Conservation (phyloP, 2,113 vertebrate species). For the Calonectris borealis region DNA sequence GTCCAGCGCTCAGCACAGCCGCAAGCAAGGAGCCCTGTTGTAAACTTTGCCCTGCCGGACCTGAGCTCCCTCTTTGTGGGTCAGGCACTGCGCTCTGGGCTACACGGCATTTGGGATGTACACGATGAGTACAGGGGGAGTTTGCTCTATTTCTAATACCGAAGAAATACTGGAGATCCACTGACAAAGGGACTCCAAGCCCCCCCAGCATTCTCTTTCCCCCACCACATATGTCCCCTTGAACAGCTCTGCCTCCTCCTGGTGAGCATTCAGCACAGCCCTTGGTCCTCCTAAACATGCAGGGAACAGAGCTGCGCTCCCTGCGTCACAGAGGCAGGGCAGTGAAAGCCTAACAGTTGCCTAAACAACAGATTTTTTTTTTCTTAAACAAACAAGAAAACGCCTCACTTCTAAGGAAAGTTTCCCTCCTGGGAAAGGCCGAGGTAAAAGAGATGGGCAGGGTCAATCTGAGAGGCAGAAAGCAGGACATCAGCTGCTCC, state of each 20-base stretch:
- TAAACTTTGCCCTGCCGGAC: not conserved
- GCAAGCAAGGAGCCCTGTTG: no score
- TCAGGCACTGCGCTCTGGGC: not conserved
- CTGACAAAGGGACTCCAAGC: not conserved
- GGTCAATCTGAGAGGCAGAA: not conserved
- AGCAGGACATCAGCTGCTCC: not conserved
- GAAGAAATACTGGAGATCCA: not conserved
- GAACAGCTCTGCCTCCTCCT: not conserved
- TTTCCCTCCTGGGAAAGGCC: not conserved
- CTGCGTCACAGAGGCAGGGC: not conserved
- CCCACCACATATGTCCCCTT: no score
- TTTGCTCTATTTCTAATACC: not conserved
- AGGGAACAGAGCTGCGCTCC: not conserved
- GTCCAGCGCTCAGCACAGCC: not conserved
- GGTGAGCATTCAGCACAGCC: not conserved
- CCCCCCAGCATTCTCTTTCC: not conserved
- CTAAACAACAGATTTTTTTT: not conserved
- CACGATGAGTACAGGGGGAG: not conserved
- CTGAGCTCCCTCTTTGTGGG: not conserved
- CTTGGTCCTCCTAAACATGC: not conserved
- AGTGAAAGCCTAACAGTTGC: not conserved
- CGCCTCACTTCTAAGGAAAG: not conserved
- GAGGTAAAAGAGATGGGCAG: not conserved
- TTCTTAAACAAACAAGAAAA: not conserved
- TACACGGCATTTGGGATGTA: not conserved